Evolutionary conservation across 2,888 invertebrate genomes (phyloP).

Genomic region (Eupithecia pulchellata): DNA sequence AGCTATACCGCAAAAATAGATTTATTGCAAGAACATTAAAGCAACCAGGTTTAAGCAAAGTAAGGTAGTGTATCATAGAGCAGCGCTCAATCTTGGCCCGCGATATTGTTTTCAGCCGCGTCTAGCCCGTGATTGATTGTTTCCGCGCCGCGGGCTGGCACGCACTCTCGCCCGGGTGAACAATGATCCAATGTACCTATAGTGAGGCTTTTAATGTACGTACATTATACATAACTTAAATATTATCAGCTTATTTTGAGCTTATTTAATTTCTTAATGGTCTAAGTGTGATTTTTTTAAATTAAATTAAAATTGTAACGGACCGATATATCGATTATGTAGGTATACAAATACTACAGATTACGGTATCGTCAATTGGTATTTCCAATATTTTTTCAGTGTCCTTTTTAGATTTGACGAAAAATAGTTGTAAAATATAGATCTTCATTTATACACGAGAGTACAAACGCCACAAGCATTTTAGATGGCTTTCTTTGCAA

Average conservation of each 20-base stretch:
- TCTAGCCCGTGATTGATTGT: conserved; percentile 60
- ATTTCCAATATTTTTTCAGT: no score
- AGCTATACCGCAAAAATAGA: not conserved
- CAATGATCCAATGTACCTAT: not conserved
- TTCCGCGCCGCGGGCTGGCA: conserved; percentile 47
- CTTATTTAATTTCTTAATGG: no score
- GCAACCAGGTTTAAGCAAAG: not conserved
- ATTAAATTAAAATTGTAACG: not conserved
- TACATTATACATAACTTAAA: not conserved
- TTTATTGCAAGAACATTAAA: not conserved
- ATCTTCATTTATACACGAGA: no score
- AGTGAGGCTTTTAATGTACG: conserved; percentile 12
- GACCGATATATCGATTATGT: no score
- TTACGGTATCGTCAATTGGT: no score
- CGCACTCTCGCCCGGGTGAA: conserved; percentile 18
- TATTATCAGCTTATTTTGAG: conserved; percentile 6
- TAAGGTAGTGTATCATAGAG: conserved; percentile 26
- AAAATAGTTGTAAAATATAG: no score
- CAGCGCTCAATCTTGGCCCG: conserved; percentile 46
- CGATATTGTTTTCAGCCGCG: conserved; percentile 62
- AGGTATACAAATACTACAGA: no score
- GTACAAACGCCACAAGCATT: no score
- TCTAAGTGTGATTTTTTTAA: no score
- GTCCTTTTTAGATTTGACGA: no score
- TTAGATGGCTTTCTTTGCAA: no score